A percentile compares a stretch with the other conserved stretches of the same genome.
Evolutionary conservation across 2,113 vertebrate species (phyloP).

Genomic region (Orthonyx spaldingii): DNA sequence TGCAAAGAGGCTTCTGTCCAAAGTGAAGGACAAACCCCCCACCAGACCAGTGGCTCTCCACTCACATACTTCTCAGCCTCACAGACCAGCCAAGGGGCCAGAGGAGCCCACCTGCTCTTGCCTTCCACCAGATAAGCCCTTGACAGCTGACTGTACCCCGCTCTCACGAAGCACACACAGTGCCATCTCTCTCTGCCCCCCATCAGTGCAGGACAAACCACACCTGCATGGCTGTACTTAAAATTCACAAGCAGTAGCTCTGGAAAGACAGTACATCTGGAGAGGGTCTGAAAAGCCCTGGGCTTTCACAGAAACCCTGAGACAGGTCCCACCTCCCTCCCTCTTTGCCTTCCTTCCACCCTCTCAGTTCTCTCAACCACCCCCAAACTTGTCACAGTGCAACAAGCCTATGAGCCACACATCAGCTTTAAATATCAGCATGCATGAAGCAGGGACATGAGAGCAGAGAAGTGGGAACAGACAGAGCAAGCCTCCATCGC

Average conservation of each 20-base stretch:
- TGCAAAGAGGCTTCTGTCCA: background rate
- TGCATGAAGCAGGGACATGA: slow-evolving; percentile 70
- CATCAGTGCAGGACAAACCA: background rate
- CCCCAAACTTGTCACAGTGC: slow-evolving; percentile 75
- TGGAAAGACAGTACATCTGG: slow-evolving; percentile 56
- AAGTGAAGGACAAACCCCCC: background rate
- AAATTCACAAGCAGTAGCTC: slow-evolving; percentile 55
- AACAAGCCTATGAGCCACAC: slow-evolving; percentile 71
- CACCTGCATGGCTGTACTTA: background rate
- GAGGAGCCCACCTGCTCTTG: background rate
- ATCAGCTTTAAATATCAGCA: slow-evolving; percentile 76
- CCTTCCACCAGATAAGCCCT: background rate
- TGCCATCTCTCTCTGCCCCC: background rate
- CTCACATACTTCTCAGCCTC: background rate
- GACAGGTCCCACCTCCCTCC: slow-evolving; percentile 60
- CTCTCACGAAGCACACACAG: background rate
- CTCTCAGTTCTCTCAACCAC: slow-evolving; percentile 37
- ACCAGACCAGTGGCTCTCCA: background rate
- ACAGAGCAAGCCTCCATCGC: slow-evolving; percentile 66
- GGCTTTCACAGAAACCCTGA: slow-evolving; percentile 52
- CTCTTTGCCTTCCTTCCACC: slow-evolving; percentile 11
- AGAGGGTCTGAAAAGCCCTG: slow-evolving; percentile 56
- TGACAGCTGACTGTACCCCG: background rate
- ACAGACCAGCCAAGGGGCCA: background rate
- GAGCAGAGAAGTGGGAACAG: slow-evolving; percentile 70